Conservation (phyloP, 2,888 invertebrate genomes). For the Caenorhabditis sp. region DNA sequence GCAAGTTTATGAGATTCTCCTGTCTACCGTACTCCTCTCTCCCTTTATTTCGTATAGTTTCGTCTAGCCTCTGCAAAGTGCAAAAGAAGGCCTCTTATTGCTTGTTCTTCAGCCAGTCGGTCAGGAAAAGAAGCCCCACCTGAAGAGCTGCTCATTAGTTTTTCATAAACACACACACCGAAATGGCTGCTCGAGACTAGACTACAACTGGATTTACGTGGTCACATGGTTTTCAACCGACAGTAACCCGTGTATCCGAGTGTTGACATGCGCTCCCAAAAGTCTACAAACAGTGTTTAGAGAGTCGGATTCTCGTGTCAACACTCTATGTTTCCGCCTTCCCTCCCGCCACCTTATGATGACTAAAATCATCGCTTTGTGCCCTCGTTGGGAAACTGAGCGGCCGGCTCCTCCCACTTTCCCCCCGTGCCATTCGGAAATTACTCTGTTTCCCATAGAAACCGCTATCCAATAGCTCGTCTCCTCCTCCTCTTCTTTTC, state of each 20-base stretch:
- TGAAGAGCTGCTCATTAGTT: slow-evolving; percentile 35
- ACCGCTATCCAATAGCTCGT: background rate
- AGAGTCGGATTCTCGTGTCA: slow-evolving; percentile 28
- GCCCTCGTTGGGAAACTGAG: background rate
- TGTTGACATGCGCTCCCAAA: slow-evolving; percentile 46
- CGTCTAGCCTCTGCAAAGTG: slow-evolving; percentile 7
- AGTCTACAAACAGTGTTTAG: slow-evolving; percentile 49
- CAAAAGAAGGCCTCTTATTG: slow-evolving; percentile 39
- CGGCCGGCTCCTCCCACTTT: slow-evolving; percentile 10
- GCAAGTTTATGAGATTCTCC: no score
- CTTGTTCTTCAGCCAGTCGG: no score
- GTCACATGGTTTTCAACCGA: slow-evolving; percentile 16
- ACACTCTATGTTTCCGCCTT: slow-evolving; percentile 31
- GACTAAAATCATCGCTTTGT: slow-evolving; percentile 29
- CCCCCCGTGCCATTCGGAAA: slow-evolving; percentile 42
- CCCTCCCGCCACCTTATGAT: slow-evolving; percentile 19
- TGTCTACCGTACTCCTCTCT: background rate
- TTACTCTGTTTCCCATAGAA: slow-evolving; percentile 49
- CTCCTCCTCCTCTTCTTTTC: slow-evolving; percentile 4
- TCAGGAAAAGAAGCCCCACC: slow-evolving; percentile 12
- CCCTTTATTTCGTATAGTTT: slow-evolving; percentile 6
- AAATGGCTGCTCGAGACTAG: slow-evolving; percentile 11
- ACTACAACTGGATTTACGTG: background rate
- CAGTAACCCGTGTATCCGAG: slow-evolving; percentile 25
- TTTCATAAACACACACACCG: slow-evolving; percentile 13